Evolutionary conservation across 1,140 invertebrate species (phyloP), one percentile per base, ranked within the genome.

Genomic region (Whitmania pigra): DNA sequence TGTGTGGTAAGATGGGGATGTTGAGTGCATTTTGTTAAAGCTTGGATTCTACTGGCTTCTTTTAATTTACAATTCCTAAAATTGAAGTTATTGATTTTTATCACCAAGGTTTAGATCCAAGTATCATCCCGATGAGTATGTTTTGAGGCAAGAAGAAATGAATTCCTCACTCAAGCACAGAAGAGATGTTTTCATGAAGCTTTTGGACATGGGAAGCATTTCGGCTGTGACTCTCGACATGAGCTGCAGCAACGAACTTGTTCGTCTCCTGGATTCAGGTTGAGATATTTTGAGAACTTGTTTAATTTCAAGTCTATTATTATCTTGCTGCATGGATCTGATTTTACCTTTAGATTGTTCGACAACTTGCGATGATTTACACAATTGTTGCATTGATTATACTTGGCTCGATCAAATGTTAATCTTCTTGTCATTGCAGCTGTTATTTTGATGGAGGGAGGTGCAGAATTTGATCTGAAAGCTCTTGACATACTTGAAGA

Each of bases 71-170:
- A 1, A 11, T 49, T 15, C 43, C 13, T 11, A 49, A 7, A 1
- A 49, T 49, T 49, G 13, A 49, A 49, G 43, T 49, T 1, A 17
- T 49, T 49, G 9, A 49, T 49, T 49, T 49, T 29, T 13, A 9
- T 20, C 22, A 22, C 49, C 67, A 82, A 99, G 96, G 96, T 99
- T 99, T 85, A 94, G 95, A 83, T 88, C 92, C 75, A 98, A 98
- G 84, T 99, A 98, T 81, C 94, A 98, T 84, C 96, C 96, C 6
- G 94, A 97, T 83, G 94, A 97, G 78, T 92, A 90, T 69, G 86
- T 90, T 11, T 94, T 91, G 82, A 85, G 91, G 55, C 93, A 91
- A 83, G 89, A 93, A 40, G 94, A 97, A 80, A 89, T 94, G 76
- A 83, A 88, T 18, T 81, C 83, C 71, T 89, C 90, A 69, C 84